Conservation (phyloP, 2,888 invertebrate genomes). For the Auanema sp. region DNA sequence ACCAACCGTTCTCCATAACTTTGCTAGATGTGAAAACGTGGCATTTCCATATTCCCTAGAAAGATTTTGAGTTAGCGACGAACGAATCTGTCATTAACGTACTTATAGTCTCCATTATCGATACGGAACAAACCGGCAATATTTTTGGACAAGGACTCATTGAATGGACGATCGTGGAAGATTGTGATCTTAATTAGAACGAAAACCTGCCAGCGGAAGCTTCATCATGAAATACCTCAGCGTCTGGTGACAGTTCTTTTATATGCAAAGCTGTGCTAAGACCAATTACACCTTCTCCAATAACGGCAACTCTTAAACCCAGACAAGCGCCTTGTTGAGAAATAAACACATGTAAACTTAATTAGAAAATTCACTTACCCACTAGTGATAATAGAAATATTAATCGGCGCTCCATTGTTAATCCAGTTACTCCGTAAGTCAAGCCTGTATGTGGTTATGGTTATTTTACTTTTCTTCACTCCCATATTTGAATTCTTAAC, state of each 20-base stretch:
- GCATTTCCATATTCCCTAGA: slow-evolving; percentile 35
- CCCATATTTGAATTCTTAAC: no score
- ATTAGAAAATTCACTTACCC: not conserved
- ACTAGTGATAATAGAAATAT: not conserved
- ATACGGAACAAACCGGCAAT: slow-evolving; percentile 60
- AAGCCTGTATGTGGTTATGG: no score
- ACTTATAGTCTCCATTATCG: slow-evolving; percentile 43
- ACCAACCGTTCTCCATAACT: slow-evolving; percentile 33
- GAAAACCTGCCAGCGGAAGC: no score
- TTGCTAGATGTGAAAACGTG: slow-evolving; percentile 37
- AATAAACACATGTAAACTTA: not conserved
- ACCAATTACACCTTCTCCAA: slow-evolving; percentile 60
- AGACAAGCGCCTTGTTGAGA: not conserved
- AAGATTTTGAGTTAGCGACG: no score
- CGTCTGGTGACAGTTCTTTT: slow-evolving; percentile 11
- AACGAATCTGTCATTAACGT: not conserved
- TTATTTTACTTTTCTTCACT: no score
- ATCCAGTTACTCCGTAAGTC: no score
- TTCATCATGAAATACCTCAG: slow-evolving; percentile 5
- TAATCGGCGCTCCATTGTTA: no score
- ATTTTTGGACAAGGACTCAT: slow-evolving; percentile 49
- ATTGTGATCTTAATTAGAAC: slow-evolving; percentile 33
- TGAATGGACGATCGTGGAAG: slow-evolving; percentile 52
- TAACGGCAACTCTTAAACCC: slow-evolving; percentile 38
- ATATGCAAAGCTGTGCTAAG: slow-evolving; percentile 53